Evolutionary conservation across 1,140 invertebrate genomes (phyloP).

Genomic region (Pinna nobilis): DNA sequence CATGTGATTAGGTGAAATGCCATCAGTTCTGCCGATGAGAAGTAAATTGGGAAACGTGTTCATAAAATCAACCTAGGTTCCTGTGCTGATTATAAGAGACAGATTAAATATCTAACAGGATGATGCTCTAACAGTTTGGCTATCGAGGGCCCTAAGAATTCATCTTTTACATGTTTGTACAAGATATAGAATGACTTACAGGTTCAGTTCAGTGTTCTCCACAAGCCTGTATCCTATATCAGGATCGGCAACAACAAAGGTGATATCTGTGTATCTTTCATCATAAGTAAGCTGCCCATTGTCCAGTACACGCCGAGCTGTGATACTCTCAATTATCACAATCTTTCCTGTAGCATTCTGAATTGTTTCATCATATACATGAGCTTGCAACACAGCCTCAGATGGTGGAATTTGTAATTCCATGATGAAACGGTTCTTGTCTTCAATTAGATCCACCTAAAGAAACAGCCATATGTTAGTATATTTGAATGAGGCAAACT

Average conservation of each 20-base stretch:
- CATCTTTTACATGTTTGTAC: too few relatives aligned
- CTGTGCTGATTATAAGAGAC: too few relatives aligned
- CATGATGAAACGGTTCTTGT: constrained; percentile 23
- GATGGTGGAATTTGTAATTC: neutral
- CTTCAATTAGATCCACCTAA: constrained; percentile 23
- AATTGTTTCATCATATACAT: neutral
- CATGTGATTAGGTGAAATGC: too few relatives aligned
- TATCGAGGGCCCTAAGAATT: neutral
- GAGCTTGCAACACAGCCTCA: neutral
- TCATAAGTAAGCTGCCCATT: constrained; percentile 17
- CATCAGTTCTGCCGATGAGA: too few relatives aligned
- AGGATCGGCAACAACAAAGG: constrained; percentile 48
- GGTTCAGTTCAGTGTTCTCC: constrained; percentile 33
- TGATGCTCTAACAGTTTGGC: neutral
- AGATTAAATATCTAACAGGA: too few relatives aligned
- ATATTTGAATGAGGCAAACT: neutral
- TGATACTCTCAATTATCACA: constrained; percentile 11
- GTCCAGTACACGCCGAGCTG: constrained; percentile 6
- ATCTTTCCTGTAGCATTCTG: constrained; percentile 27
- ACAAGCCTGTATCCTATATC: constrained; percentile 28
- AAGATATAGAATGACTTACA: too few relatives aligned
- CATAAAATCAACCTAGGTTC: too few relatives aligned
- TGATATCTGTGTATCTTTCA: constrained; percentile 43
- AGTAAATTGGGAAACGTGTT: too few relatives aligned
- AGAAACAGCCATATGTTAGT: too few relatives aligned